A percentile compares a stretch with the other conserved stretches of the same genome.
These are phyloP conservation scores for Sebastes goodei DNA, from an alignment of 2,797 vertebrate species.

Conservation along the genomic window DNA sequence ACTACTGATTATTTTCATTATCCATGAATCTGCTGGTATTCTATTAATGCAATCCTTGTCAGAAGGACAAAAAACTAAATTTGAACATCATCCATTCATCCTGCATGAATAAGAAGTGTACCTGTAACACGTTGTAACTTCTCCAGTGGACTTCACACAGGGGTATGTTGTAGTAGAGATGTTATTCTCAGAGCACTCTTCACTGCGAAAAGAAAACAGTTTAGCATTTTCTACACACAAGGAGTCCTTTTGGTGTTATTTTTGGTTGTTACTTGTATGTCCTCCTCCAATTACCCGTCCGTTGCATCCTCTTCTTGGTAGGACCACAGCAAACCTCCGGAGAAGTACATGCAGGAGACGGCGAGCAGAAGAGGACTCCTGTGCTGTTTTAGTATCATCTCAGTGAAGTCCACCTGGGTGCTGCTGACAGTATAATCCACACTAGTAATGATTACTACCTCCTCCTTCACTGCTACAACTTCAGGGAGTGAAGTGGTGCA, in stretches of 20 bases:
- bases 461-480: conserved; percentile 13
- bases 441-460: conserved; percentile 18
- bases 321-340: conserved; percentile 86
- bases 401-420: conserved; percentile 56
- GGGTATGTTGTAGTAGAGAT: conserved; percentile 91
- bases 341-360: conserved; percentile 76
- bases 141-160: conserved; percentile 90
- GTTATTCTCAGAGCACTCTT: conserved; percentile 91
- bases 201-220: conserved; percentile 73
- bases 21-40: neutral
- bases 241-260: neutral
- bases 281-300: conserved; percentile 83
- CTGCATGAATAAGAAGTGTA: conserved; percentile 45
- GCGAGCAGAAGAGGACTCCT: conserved; percentile 68
- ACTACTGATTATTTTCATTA: neutral
- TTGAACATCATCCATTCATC: neutral
- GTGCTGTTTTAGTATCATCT: conserved; percentile 70
- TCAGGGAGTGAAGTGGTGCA: neutral
- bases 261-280: neutral
- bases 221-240: neutral
- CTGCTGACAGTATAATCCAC: conserved; percentile 35
- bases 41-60: neutral
- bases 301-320: conserved; percentile 88
- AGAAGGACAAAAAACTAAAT: neutral
- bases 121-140: conserved; percentile 94